Evolutionary conservation across 2,888 invertebrate genomes (phyloP).

Genomic region (Archaeoteleia sp.): DNA sequence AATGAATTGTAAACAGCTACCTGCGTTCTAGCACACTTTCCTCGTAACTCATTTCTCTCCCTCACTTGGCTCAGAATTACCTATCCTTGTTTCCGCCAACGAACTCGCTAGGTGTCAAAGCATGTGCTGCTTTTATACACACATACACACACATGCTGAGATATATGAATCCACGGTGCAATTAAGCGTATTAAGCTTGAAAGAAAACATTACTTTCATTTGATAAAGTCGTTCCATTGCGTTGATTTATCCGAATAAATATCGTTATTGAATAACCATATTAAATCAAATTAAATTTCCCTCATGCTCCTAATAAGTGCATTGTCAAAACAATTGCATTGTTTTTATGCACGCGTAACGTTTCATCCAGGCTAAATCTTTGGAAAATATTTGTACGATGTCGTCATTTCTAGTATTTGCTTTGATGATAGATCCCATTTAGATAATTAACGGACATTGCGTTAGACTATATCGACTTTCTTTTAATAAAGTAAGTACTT

Average conservation of each 20-base stretch:
- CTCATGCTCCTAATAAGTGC: too few relatives aligned
- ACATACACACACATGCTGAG: constrained; percentile 22
- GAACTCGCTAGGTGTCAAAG: constrained; percentile 32
- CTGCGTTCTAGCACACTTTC: constrained; percentile 11
- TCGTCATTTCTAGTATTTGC: too few relatives aligned
- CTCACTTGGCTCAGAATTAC: constrained; percentile 4
- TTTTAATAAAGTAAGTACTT: too few relatives aligned
- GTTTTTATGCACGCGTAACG: too few relatives aligned
- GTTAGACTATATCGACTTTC: too few relatives aligned
- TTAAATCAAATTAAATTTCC: constrained; percentile 14
- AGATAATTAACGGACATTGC: too few relatives aligned
- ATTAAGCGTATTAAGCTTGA: constrained; percentile 34
- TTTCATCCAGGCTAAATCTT: too few relatives aligned
- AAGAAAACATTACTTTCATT: constrained; percentile 33
- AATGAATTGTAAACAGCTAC: constrained; percentile 67
- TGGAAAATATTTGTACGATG: too few relatives aligned
- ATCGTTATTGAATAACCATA: constrained; percentile 29
- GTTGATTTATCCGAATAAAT: constrained; percentile 31
- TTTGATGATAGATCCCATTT: too few relatives aligned
- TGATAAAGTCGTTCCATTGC: constrained; percentile 16
- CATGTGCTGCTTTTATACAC: constrained; percentile 13
- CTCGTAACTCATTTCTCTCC: constrained; percentile 13
- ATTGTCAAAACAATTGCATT: too few relatives aligned
- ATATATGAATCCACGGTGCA: constrained; percentile 14
- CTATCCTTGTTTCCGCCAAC: constrained; percentile 17